A percentile compares a stretch with the other conserved stretches of the same genome.
Conservation (phyloP, 2,113 vertebrate genomes). For the Edolisoma coerulescens region DNA sequence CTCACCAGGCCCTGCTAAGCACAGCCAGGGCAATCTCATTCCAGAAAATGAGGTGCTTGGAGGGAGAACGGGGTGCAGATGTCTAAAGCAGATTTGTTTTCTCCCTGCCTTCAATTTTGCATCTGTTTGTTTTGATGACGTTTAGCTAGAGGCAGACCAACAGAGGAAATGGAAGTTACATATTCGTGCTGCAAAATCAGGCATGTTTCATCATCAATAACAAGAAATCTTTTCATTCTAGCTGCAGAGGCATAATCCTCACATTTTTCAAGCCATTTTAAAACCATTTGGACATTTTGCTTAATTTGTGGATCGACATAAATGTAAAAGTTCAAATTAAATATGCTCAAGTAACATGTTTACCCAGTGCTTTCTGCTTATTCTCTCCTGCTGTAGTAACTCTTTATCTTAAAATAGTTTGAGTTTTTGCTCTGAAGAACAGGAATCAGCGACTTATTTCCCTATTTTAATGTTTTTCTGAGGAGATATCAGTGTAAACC, state of each 20-base stretch:
- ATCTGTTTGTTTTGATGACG: constrained; percentile 58
- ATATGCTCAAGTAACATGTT: neutral
- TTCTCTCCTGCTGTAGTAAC: neutral
- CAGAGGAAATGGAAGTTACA: neutral
- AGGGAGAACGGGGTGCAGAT: constrained; percentile 27
- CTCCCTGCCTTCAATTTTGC: constrained; percentile 48
- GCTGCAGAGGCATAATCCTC: constrained; percentile 34
- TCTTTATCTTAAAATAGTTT: neutral
- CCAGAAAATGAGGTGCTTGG: neutral
- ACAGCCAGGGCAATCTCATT: constrained; percentile 7
- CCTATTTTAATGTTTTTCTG: neutral
- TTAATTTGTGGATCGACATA: constrained; percentile 10
- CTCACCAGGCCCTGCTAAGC: neutral
- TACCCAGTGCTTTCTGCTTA: neutral
- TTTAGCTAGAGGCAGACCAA: constrained; percentile 25
- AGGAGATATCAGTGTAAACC: neutral
- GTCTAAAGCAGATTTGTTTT: constrained; percentile 64
- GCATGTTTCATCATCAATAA: neutral
- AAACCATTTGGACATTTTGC: neutral
- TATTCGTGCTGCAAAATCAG: neutral
- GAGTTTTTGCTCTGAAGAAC: rapidly evolving
- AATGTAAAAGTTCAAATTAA: neutral
- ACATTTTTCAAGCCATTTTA: constrained; percentile 5
- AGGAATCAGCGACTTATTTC: neutral
- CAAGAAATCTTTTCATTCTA: neutral